These are phyloP conservation scores for Habroteleia sp. DNA, from an alignment of 2,888 invertebrate genomes.

Conservation along the genomic window DNA sequence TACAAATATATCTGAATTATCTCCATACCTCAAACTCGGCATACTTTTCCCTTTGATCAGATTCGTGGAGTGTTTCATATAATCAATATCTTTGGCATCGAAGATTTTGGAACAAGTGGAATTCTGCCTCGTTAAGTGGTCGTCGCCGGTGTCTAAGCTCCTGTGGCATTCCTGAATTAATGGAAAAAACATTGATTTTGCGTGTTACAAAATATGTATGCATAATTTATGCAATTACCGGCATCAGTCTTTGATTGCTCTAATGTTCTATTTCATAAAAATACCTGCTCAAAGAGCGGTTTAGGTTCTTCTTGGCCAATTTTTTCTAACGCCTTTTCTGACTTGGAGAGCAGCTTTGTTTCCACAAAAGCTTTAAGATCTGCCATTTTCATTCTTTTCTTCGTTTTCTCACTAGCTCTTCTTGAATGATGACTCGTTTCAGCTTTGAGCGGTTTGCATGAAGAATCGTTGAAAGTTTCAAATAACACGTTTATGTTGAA, in stretches of 20 bases:
- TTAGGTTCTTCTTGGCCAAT: conserved; percentile 89
- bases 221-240: no score
- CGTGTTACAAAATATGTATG: background rate
- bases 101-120: conserved; percentile 86
- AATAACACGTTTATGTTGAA: conserved; percentile 36
- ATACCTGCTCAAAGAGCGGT: conserved; percentile 62
- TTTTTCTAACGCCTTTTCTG: conserved; percentile 94
- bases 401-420: conserved; percentile 90
- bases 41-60: conserved; percentile 97
- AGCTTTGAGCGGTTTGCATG: conserved; percentile 77
- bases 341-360: conserved; percentile 93
- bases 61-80: conserved; percentile 84
- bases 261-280: conserved; percentile 15
- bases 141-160: conserved; percentile 90
- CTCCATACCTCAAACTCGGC: conserved; percentile 93
- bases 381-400: conserved; percentile 94
- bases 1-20: background rate
- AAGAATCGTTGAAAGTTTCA: conserved; percentile 53
- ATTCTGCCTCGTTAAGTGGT: conserved; percentile 87
- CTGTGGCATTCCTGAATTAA: conserved; percentile 89
- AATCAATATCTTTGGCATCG: conserved; percentile 82
- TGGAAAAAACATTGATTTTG: no score
- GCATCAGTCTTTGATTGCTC: no score
- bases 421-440: conserved; percentile 82
- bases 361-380: conserved; percentile 95